Percentiles rank a stretch among this genome's conserved stretches.
These are phyloP conservation scores for Parus major DNA, from an alignment of 2,113 vertebrate species.

Conservation along the genomic window DNA sequence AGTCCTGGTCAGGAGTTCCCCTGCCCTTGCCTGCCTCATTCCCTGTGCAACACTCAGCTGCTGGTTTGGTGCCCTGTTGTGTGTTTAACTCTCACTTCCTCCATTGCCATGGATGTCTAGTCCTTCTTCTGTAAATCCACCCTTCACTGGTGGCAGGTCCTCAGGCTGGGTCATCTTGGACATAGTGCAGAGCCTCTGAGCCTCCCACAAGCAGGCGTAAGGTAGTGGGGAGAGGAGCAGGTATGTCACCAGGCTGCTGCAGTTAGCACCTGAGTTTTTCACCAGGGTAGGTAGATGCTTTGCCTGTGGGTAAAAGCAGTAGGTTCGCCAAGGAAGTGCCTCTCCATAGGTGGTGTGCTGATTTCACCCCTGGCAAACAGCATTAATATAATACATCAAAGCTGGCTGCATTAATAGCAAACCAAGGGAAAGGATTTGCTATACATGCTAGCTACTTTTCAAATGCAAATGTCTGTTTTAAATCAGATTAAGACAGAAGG, in stretches of 20 bases:
- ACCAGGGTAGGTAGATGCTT: neutral
- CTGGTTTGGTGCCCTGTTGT: neutral
- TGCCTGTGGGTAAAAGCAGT: neutral
- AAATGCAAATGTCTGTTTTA: conserved; percentile 59
- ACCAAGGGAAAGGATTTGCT: conserved; percentile 44
- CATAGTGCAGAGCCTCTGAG: neutral
- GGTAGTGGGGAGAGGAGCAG: neutral
- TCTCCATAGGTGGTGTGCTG: conserved; percentile 35
- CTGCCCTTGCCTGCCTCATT: neutral
- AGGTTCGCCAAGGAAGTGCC: neutral
- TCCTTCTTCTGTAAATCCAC: neutral
- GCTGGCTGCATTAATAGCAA: conserved; percentile 16
- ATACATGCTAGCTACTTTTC: conserved; percentile 54
- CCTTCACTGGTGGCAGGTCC: neutral
- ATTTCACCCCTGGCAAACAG: conserved; percentile 45
- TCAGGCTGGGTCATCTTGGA: neutral
- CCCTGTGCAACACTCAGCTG: neutral
- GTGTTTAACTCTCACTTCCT: neutral
- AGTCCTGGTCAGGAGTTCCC: neutral
- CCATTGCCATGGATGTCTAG: neutral
- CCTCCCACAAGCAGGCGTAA: neutral
- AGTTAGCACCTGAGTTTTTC: neutral
- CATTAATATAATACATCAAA: conserved; percentile 51
- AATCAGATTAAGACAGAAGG: conserved; percentile 64
- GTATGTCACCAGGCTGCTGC: neutral